A percentile compares a stretch with the other conserved stretches of the same genome.
Conservation (phyloP, 1,140 invertebrate genomes). For the Micrasema longulum region DNA sequence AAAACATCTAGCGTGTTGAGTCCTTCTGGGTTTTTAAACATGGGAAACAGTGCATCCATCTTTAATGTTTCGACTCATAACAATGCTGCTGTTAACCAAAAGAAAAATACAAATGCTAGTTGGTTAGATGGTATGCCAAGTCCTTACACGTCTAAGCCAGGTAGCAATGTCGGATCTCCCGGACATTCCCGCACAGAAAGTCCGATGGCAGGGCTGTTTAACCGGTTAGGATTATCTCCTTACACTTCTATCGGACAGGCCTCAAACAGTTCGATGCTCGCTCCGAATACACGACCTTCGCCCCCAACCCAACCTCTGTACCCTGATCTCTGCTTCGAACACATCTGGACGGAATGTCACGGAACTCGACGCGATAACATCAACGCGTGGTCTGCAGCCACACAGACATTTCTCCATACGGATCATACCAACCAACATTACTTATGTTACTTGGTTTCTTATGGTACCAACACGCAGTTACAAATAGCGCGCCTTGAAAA, state of each 20-base stretch:
- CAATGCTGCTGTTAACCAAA: not conserved
- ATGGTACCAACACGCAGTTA: conserved; percentile 71
- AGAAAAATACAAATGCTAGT: conserved; percentile 54
- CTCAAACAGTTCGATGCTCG: conserved; percentile 63
- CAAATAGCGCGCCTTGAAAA: conserved; percentile 82
- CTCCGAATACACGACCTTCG: conserved; percentile 57
- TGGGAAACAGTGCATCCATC: conserved; percentile 55
- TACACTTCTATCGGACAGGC: conserved; percentile 65
- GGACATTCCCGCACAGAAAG: conserved; percentile 70
- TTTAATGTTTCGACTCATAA: conserved; percentile 54
- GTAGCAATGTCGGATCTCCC: conserved; percentile 56
- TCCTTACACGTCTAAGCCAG: conserved; percentile 60
- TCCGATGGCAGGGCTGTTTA: conserved; percentile 71
- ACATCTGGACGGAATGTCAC: conserved; percentile 86
- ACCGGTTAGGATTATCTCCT: conserved; percentile 64
- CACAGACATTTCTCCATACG: conserved; percentile 83
- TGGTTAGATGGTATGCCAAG: conserved; percentile 59
- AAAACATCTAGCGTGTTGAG: conserved; percentile 65
- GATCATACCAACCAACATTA: conserved; percentile 88
- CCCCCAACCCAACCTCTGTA: conserved; percentile 77
- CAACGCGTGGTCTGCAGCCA: conserved; percentile 69
- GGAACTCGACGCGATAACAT: conserved; percentile 67
- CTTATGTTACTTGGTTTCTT: conserved; percentile 82
- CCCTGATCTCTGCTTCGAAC: conserved; percentile 88
- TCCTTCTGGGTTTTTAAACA: conserved; percentile 61